Conservation (phyloP, 2,797 vertebrate species). For the Nannoperca obscura region DNA sequence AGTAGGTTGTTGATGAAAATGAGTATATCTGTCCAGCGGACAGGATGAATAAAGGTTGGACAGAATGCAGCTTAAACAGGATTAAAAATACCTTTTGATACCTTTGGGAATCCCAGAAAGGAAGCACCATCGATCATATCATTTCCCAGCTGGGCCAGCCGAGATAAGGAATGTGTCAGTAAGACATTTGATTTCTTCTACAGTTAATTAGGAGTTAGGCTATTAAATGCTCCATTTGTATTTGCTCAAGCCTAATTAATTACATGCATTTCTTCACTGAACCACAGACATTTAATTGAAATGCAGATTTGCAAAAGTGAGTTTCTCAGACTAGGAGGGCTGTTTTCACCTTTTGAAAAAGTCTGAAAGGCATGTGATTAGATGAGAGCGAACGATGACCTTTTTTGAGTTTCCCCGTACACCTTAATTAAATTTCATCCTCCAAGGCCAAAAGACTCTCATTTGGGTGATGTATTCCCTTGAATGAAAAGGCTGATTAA, state of each 20-base stretch:
- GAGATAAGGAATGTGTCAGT: constrained; percentile 37
- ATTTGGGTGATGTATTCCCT: constrained; percentile 41
- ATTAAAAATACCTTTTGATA: constrained; percentile 55
- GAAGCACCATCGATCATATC: constrained; percentile 24
- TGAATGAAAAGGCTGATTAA: constrained; percentile 50
- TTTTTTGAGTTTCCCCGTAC: constrained; percentile 43
- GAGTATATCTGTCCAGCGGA: background rate
- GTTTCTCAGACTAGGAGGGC: constrained; percentile 49
- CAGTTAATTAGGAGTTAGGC: constrained; percentile 60
- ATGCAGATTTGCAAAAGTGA: constrained; percentile 56
- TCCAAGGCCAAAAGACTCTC: constrained; percentile 57
- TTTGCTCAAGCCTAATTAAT: constrained; percentile 65
- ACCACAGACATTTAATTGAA: constrained; percentile 67
- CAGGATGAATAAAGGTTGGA: constrained; percentile 41
- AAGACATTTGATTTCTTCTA: constrained; percentile 40
- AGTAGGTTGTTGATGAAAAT: constrained; percentile 38
- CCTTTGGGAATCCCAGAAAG: constrained; percentile 40
- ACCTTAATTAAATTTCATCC: constrained; percentile 72
- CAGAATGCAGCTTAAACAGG: constrained; percentile 33
- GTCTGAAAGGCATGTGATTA: constrained; percentile 66
- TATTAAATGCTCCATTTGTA: constrained; percentile 46
- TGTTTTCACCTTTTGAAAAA: constrained; percentile 63
- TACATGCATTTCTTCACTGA: constrained; percentile 48
- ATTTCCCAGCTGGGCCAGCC: background rate
- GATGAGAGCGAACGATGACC: constrained; percentile 67